Evolutionary conservation across 37 sponge, comb jelly and placozoan species (phyloP), one percentile per base, ranked within the genome.

Genomic region (Theonella swinhoei): DNA sequence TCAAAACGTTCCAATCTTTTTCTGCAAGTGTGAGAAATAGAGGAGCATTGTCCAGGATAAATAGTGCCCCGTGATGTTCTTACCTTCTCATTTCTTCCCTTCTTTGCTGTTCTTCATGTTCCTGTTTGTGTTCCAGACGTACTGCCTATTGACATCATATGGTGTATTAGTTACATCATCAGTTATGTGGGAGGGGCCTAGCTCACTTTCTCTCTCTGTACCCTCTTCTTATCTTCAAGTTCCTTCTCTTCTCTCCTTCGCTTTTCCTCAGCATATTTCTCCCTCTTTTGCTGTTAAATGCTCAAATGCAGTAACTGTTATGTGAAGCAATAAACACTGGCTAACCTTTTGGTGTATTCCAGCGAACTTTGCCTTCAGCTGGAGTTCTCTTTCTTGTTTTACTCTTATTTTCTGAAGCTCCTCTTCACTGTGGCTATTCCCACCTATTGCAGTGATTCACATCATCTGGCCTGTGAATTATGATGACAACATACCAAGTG

Each of bases 131-230:
- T 62, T 63, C 24, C 65, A 60, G 8, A 5, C 38, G 25, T 31
- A 58, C 36, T 2, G 61, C 72, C 72, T 81, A 70, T 19, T 30
- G 47, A 35, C 14, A 70, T 7, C 43, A 76, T 26, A 19, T 39
- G 24, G 9, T 54, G 8, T 14, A 33, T 17, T 32, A 38, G 35
- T 36, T 29, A 22, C 26, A 64, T 36, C 26, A 36, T 75, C 40
- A 41, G 29, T 75, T 40, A 28, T 29, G 3, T 24, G 31, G 22
- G 26, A 41, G 43, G n/a, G n/a, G 37, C 39, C 4, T 29, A 19
- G 3, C 42, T n/a, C 14, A 85, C 92, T 78, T 87, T 86, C 61
- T 73, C 81, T 67, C 92, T 71, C 32, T 86, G 83, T 17, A 3
- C 37, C 28, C 62, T 40, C 70, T 85, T 92, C 85, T 80, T 81